Base-by-base conservation (phyloP, 2,888 invertebrate species). In the Papilio gigon region DNA sequence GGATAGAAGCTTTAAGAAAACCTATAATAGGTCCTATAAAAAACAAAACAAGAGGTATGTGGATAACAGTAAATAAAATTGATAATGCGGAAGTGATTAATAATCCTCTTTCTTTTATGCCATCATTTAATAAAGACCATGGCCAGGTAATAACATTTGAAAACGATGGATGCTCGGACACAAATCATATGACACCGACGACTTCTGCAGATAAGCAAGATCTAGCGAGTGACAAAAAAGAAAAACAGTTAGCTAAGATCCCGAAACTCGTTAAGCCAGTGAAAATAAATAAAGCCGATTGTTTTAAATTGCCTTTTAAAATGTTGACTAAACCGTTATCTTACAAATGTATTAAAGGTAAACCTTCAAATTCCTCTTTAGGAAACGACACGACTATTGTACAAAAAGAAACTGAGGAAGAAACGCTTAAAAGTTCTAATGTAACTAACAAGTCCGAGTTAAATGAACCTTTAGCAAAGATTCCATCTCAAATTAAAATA, bases 51-150 rank as follows among this genome's bases (percentile, higher is more conserved):
- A 83, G 86, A 77, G 92, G 92, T 62, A 80, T 84, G 71, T 92
- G 92, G 90, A 86, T 92, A 58, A 83, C 77, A 17, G 88, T 87
- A 1, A 86, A 86, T 72, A 90, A 87, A 79, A 66, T 84, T 35
- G 88, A 91, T 71, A 87, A 91, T 76, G 71, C 80, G 17, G 84
- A 85, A 74, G 84, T 92, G 25, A 82, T 92, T 68, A 85, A 89
- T 71, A 84, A 89, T 72, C 91, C 91, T 11, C 72, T 90, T 69
- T 82, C 82, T 40, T 90, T 85, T 76, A 82, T 91, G 73, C 82
- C 86, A 20, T 42, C 73, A 62, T 72, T 63, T 33, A 68, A 66
- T 61, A 60, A 67, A 20, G 67, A 58, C 8, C 12, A 47, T 40
- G 72, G 72, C 42, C 71, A 75, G 67, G 72, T 76, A 56, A 68